These are phyloP conservation scores for Cephus cinctus DNA, from an alignment of 1,140 invertebrate genomes.

Conservation along the genomic window DNA sequence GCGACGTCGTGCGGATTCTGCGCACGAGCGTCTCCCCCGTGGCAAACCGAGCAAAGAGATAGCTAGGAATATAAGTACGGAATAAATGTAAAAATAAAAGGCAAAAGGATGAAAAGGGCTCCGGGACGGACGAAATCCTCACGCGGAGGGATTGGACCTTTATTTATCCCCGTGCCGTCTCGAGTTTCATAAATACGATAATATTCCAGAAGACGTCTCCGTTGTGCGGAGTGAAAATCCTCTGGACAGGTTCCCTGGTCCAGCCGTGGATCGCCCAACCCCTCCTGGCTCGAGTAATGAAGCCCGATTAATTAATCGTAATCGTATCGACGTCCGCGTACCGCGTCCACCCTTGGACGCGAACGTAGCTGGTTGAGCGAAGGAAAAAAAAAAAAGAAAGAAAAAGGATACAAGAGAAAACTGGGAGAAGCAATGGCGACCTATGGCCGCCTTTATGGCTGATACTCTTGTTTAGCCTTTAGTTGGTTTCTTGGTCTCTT, in stretches of 20 bases:
- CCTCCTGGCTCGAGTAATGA: not conserved
- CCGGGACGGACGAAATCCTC: slow-evolving; percentile 8
- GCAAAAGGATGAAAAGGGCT: too few relatives aligned
- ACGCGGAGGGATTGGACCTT: slow-evolving; percentile 2
- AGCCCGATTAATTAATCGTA: too few relatives aligned
- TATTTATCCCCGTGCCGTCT: slow-evolving; percentile 7
- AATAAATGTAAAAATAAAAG: too few relatives aligned
- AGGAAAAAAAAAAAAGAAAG: slow-evolving; percentile 3
- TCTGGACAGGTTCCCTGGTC: not conserved
- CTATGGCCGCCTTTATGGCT: slow-evolving; percentile 12
- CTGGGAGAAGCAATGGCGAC: slow-evolving; percentile 4
- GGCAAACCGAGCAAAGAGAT: too few relatives aligned
- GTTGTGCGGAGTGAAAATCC: not conserved
- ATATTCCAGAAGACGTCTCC: slow-evolving; percentile 14
- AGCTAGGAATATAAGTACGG: too few relatives aligned
- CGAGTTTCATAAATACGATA: slow-evolving; percentile 27
- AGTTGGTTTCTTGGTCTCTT: too few relatives aligned
- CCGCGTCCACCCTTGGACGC: not conserved
- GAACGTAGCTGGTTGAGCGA: slow-evolving; percentile 1
- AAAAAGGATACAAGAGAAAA: slow-evolving; percentile 12
- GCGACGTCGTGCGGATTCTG: too few relatives aligned
- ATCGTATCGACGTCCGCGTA: not conserved
- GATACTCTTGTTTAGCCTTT: slow-evolving; percentile 7
- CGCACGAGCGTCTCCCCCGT: too few relatives aligned
- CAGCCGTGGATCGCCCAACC: not conserved